phyloP scores from a whole-genome alignment of 2,888 invertebrate genomes.

The Anticlea derivata region DNA sequence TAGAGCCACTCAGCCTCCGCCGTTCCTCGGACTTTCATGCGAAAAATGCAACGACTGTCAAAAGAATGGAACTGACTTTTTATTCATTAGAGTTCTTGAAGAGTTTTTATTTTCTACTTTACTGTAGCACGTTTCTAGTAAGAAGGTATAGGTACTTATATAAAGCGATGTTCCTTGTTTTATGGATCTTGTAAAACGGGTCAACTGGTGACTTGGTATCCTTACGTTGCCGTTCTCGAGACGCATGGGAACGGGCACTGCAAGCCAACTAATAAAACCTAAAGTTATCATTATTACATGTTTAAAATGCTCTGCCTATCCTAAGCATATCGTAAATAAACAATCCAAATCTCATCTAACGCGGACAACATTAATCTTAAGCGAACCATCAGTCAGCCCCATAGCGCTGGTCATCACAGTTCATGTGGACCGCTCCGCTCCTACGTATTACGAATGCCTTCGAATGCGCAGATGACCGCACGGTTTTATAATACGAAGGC shows the following conservation, averaged over 20 bases:
- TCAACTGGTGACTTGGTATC: too few relatives aligned
- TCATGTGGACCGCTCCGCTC: slow-evolving; percentile 70
- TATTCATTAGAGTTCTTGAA: slow-evolving; percentile 23
- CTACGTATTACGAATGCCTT: slow-evolving; percentile 82
- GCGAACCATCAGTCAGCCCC: slow-evolving; percentile 72
- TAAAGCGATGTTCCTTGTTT: too few relatives aligned
- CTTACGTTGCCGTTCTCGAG: too few relatives aligned
- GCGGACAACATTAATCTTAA: slow-evolving; percentile 59
- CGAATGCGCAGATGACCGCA: slow-evolving; percentile 83
- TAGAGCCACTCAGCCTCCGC: slow-evolving; percentile 79
- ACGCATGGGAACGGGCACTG: too few relatives aligned
- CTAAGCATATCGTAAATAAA: slow-evolving; percentile 7
- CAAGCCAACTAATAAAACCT: background rate
- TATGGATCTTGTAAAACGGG: too few relatives aligned
- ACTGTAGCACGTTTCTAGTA: slow-evolving; percentile 5
- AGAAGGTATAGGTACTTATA: too few relatives aligned
- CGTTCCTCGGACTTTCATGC: slow-evolving; percentile 67
- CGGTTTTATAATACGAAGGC: slow-evolving; percentile 84
- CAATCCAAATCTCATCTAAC: slow-evolving; percentile 20
- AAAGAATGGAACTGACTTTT: slow-evolving; percentile 41
- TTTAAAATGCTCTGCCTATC: too few relatives aligned
- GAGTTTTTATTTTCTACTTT: slow-evolving; percentile 21
- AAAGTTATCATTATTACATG: background rate
- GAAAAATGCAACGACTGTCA: slow-evolving; percentile 74
- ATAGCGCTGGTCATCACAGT: slow-evolving; percentile 66